These are phyloP conservation scores for Pantherophis vulpinus DNA, from an alignment of 2,797 vertebrate species.

Conservation along the genomic window DNA sequence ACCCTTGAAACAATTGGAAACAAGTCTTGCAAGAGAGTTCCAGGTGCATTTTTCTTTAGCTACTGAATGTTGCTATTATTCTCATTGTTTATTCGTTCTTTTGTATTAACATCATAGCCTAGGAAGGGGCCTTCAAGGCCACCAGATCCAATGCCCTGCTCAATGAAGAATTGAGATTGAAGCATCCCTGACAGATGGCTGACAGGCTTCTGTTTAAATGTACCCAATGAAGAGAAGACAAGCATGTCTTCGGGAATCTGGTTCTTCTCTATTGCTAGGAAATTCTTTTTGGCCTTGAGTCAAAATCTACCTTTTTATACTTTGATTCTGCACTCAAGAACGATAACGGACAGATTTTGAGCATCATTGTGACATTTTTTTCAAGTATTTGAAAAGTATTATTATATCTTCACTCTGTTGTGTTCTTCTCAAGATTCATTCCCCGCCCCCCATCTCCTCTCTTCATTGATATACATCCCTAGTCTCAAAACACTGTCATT, in stretches of 20 bases:
- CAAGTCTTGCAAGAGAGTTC: not conserved
- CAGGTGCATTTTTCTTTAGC: not conserved
- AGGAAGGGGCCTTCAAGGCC: not conserved
- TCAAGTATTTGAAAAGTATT: not conserved
- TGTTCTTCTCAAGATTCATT: not conserved
- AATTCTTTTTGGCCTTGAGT: not conserved
- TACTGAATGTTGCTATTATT: not conserved
- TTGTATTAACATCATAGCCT: not conserved
- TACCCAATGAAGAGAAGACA: not conserved
- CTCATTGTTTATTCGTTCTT: not conserved
- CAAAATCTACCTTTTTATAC: not conserved
- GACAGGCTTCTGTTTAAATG: not conserved
- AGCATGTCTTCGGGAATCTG: not conserved
- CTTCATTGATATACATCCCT: not conserved
- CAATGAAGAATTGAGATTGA: not conserved
- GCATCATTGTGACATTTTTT: not conserved
- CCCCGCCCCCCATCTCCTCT: not conserved
- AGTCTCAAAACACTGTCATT: not conserved
- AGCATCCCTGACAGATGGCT: not conserved
- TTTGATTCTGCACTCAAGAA: not conserved
- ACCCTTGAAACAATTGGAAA: not conserved
- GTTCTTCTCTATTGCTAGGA: not conserved
- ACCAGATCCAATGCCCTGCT: not conserved
- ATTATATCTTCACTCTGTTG: not conserved
- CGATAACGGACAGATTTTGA: not conserved